phyloP scores from a whole-genome alignment of 2,113 vertebrate genomes.

The Empidonax alnorum region DNA sequence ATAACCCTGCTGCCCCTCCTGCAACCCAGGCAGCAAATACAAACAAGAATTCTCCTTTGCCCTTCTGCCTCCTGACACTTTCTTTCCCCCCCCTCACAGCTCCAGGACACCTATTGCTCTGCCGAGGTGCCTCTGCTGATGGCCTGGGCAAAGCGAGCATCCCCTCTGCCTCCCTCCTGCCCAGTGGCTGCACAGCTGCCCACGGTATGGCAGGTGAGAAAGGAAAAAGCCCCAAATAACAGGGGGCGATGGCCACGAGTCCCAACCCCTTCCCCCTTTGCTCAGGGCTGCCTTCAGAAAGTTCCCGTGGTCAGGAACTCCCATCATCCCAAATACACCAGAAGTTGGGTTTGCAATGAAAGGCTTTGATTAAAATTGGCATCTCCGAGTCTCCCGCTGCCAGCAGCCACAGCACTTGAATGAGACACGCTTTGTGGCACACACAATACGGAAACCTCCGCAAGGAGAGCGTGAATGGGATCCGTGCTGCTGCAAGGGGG shows the following conservation, averaged over 20 bases:
- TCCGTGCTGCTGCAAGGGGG: not conserved
- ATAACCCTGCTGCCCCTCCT: not conserved
- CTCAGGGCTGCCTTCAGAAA: not conserved
- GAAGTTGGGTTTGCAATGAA: not conserved
- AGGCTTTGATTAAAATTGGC: not conserved
- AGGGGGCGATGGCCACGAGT: not conserved
- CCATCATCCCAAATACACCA: not conserved
- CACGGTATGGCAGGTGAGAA: not conserved
- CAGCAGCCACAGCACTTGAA: not conserved
- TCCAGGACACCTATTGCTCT: rapidly evolving
- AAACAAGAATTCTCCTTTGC: too few species aligned
- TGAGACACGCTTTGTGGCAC: not conserved
- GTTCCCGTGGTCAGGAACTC: not conserved
- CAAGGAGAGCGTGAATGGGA: not conserved
- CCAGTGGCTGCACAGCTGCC: not conserved
- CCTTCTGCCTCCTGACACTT: not conserved
- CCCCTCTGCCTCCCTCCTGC: not conserved
- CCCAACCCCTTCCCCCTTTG: too few species aligned
- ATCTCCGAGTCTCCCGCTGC: not conserved
- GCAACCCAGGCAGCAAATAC: not conserved
- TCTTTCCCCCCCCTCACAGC: not conserved
- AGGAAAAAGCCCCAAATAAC: not conserved
- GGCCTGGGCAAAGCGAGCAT: not conserved
- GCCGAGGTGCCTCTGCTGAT: rapidly evolving
- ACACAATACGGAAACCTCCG: not conserved